Base-by-base conservation (phyloP, 2,888 invertebrate genomes). In the Meghimatium bilineatum region DNA sequence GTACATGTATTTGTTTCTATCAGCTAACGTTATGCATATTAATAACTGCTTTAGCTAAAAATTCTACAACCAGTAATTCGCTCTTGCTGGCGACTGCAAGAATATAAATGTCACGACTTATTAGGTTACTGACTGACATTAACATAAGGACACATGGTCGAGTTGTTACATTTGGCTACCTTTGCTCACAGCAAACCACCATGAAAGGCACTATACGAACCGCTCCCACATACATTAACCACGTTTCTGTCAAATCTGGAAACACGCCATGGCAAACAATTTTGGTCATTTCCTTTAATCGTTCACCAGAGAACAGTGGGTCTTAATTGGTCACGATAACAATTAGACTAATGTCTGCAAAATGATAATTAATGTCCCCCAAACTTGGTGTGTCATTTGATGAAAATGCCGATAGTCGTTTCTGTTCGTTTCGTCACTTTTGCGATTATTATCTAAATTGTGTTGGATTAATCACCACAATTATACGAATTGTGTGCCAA, bases 271-370 rank as follows among this genome's bases (percentile, higher is more conserved):
- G 72, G 10, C 23, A 44, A 34, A 29, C 17, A 49, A 29, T 74
- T n/a, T 29, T 29, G 44, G 29, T n/a, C 36, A 49, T 49, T 74
- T 74, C 6, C 20, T n/a, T n/a, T 74, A 74, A 74, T 74, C 72
- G 44, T n/a, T 29, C 14, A 12, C 49, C 72, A 49, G n/a, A 74
- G 20, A 3, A 23, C 49, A 20, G 72, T 29, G 0, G 1, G 44
- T n/a, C 36, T 49, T 74, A 74, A 74, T 49, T 74, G 72, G 26
- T 72, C n/a, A n/a, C 49, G 49, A 23, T 74, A 74, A 49, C 44
- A 29, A 49, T 29, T 74, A 10, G 17, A n/a, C 49, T 38, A 71
- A 71, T 71, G 5, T 74, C 44, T 10, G 44, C 49, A 49, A 49
- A 1, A 20, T 17, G 49, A 29, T 49, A 49, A 74, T 74, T 74